These are phyloP conservation scores for Stegophylla sp. DNA, from an alignment of 2,888 invertebrate species.

Conservation along the genomic window DNA sequence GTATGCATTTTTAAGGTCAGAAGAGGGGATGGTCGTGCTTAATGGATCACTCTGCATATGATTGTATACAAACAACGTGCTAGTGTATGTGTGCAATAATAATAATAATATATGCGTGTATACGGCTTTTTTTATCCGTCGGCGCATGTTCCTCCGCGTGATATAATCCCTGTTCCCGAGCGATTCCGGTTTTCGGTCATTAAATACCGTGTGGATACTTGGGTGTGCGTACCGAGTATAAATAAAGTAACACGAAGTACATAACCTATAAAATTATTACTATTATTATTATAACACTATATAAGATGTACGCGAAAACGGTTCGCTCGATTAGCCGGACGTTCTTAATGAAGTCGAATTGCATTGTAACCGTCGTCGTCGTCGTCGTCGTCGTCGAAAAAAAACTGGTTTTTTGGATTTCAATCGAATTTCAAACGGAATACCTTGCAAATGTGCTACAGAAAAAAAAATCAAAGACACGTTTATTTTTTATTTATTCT, in stretches of 20 bases:
- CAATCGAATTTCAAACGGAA: neutral
- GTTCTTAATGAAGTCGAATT: conserved; percentile 13
- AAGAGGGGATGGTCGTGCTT: too few species aligned
- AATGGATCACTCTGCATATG: too few species aligned
- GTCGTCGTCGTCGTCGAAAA: neutral
- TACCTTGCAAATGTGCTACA: neutral
- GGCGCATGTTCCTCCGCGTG: neutral
- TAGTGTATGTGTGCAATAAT: too few species aligned
- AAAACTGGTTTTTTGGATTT: conserved; percentile 33
- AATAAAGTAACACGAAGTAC: too few species aligned
- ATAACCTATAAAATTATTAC: too few species aligned
- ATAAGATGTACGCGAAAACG: neutral
- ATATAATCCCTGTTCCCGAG: neutral
- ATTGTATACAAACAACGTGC: too few species aligned
- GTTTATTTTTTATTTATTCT: too few species aligned
- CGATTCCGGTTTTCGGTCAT: neutral
- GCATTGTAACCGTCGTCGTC: neutral
- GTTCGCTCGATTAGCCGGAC: neutral
- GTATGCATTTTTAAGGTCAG: too few species aligned
- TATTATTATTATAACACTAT: too few species aligned
- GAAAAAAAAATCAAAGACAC: neutral
- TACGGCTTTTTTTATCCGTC: too few species aligned
- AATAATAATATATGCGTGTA: too few species aligned
- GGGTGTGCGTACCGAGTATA: too few species aligned
- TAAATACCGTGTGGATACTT: neutral